Base-by-base conservation (phyloP, 2,888 invertebrate genomes). In the Chalcis sispes region DNA sequence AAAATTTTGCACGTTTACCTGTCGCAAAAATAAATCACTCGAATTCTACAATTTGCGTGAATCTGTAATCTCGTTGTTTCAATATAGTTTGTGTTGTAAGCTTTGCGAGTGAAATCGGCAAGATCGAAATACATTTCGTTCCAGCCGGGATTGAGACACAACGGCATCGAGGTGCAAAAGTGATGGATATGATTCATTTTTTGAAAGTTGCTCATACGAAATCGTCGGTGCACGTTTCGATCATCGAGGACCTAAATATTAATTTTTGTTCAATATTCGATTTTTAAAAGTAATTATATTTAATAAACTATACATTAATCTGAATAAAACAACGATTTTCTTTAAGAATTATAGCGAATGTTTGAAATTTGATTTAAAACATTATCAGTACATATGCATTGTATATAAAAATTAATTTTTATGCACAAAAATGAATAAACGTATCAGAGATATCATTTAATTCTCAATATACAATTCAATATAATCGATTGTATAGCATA, bases 91-190 rank as follows among this genome's bases (percentile, higher is more conserved):
- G 97, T 97, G n/a, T 98, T 98, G 87, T 98, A 98, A 0, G 97
- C 98, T 84, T 97, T 90, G 81, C 96, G 91, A 7, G 96, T 97
- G 88, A 98, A 98, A 89, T 98, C 98, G 2, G 96, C 95, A 79
- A 98, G 91, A 89, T 98, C 98, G 88, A 98, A 98, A 88, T 98
- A 97, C 81, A 98, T 96, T 89, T 95, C 94, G 86, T 97, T 97
- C 98, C 98, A 98, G 40, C 98, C 98, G 84, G 97, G 96, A 83
- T 97, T 96, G 78, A 98, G 90, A 48, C 79, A 78, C 94, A 98
- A 95, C 0, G 98, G 98, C 97, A 98, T 98, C 7, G 97, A 97
- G 85, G 98, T 98, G 83, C 98, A 98, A 87, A 98, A 98, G n/a
- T 98, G 97, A 88, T 97, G 96, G 10, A 98, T 96, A 83, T 97